Evolutionary conservation across 2,797 vertebrate genomes (phyloP), one percentile per base, ranked within the genome.

Genomic region (Microctenopoma steveboyesi): DNA sequence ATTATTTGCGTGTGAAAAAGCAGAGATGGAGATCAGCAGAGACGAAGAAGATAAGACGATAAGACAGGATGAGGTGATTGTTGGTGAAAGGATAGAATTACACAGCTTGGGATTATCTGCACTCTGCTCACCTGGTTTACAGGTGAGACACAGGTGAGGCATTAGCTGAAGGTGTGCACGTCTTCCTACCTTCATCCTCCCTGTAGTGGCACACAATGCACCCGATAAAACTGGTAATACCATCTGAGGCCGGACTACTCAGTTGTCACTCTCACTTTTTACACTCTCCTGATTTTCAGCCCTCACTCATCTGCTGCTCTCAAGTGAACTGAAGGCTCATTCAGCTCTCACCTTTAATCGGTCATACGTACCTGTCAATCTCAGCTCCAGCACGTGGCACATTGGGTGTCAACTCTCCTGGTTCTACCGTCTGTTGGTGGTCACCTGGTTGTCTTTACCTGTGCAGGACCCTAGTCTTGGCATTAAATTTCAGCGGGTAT

Each of bases 11-110:
- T 89, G 84, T 84, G 76, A 78, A 78, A 73, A 77, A 69, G 72
- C 70, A 14, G 67, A 0, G 85, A 92, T 90, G 86, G 33, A 82
- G 78, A 85, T 90, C 86, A 87, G 81, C 69, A 64, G 66, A 75
- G 71, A 67, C 62, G 62, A 58, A 83, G 81, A 74, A 51, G 56
- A 22, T 22, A 45, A 51, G 79, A 45, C 48, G 79, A 82, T 72
- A 5, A 54, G 45, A 77, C 66, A 66, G 76, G 75, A 87, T 81
- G 77, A 85, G 76, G 58, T 27, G 75, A 66, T 70, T 82, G 84
- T 82, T 82, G 84, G 80, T 68, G 71, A 84, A 77, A 72, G 78
- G 85, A 86, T 89, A 84, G 78, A 81, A 85, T 89, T 82, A 80
- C 82, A 67, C 52, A 47, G 74, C 52, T 76, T 59, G 14, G 79